Evolutionary conservation across 2,888 invertebrate species (phyloP), one percentile per base, ranked within the genome.

Genomic region (Priocnemis perturbator): DNA sequence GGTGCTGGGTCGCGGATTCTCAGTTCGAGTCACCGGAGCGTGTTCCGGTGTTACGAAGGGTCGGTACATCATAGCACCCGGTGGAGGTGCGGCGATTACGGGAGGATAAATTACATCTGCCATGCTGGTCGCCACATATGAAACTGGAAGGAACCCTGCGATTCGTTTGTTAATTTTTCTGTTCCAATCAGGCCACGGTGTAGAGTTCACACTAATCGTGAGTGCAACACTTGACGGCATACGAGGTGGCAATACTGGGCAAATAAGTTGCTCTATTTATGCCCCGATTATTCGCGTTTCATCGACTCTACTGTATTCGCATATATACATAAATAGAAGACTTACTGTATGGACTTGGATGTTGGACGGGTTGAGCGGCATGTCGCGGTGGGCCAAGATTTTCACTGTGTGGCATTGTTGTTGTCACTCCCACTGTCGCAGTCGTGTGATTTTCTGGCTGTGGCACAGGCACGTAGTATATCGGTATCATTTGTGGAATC

Each of bases 81-180:
- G 69, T 3, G 81, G 61, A n/a, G 84, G 67, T 2, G 77, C 62
- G 23, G 81, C 81, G 17, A 86, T 84, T 60, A 91, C 90, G 81
- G 91, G 91, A 74, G 92, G 90, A 82, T 92, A 93, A 87, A 93
- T 90, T 76, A 93, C 88, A 2, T 91, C 91, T 3, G 92, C 90
- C 89, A 94, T 91, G 4, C 82, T 64, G n/a, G 83, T 72, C 14
- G 83, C 37, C n/a, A 84, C 70, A 77, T 92, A 94, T 79, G 92
- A 93, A 75, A 94, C 92, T 91, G 91, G 71, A 48, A 75, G 70
- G 59, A 77, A 78, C 69, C 77, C 69, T 75, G 57, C 4, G 74
- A 66, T 62, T 30, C 15, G 52, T 17, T 57, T 57, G 26, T 57
- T 23, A 63, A 14, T 61, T 52, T 44, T 15, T 23, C 60, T 19